These are phyloP conservation scores for Trissolcus basalis DNA, from an alignment of 1,140 invertebrate genomes.

Conservation along the genomic window DNA sequence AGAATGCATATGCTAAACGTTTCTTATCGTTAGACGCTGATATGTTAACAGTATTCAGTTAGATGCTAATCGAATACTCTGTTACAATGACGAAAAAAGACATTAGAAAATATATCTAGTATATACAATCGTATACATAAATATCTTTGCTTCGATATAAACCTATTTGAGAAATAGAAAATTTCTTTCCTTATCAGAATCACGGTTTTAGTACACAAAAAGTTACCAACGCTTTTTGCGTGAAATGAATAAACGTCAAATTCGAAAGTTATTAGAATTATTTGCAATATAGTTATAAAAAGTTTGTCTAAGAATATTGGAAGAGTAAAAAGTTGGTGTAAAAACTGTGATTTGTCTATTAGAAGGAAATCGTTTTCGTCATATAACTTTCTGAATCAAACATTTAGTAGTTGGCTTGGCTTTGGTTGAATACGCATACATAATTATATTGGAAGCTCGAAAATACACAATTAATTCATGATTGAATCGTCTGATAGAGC, in stretches of 20 bases:
- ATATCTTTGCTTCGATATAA: constrained; percentile 31
- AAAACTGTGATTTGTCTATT: too few species aligned
- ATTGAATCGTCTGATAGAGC: constrained; percentile 48
- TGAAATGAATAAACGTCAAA: too few species aligned
- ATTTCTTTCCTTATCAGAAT: constrained; percentile 5
- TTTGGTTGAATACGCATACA: constrained; percentile 61
- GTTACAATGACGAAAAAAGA: constrained; percentile 28
- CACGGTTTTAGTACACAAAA: too few species aligned
- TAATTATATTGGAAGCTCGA: constrained; percentile 65
- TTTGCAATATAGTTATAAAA: too few species aligned
- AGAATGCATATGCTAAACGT: constrained; percentile 15
- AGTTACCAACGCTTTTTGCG: too few species aligned
- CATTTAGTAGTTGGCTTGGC: constrained; percentile 66
- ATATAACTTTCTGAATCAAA: constrained; percentile 9
- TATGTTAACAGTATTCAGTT: constrained; percentile 40
- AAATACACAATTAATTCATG: constrained; percentile 59
- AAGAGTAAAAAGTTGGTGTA: too few species aligned
- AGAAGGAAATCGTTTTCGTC: not conserved
- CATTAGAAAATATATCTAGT: constrained; percentile 40
- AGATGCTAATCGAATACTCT: constrained; percentile 22
- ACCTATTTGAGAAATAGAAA: constrained; percentile 29
- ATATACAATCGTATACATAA: constrained; percentile 44
- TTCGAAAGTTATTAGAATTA: too few species aligned
- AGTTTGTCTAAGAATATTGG: too few species aligned
- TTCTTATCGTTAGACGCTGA: constrained; percentile 31